Percentiles rank a stretch among this genome's conserved stretches.
Conservation (phyloP, 1,140 invertebrate species). For the Aethina tumida region DNA sequence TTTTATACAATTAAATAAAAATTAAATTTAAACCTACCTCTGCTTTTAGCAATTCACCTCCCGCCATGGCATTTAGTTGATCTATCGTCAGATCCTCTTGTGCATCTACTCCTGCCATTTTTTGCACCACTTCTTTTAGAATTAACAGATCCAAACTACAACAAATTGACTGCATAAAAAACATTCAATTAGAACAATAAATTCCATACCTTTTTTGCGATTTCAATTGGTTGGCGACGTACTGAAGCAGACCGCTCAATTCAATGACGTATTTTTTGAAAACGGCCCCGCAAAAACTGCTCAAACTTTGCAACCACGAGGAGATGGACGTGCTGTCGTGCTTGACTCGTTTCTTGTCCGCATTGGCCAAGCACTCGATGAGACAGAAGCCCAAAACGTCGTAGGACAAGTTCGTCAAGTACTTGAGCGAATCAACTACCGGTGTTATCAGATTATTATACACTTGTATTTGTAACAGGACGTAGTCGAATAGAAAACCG, state of each 20-base stretch:
- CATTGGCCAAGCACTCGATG: slow-evolving; percentile 77
- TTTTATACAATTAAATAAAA: slow-evolving; percentile 3
- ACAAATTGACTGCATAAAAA: slow-evolving; percentile 21
- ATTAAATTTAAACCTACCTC: slow-evolving; percentile 54
- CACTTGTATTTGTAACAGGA: slow-evolving; percentile 89
- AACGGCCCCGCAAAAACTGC: slow-evolving; percentile 88
- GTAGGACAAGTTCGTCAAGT: slow-evolving; percentile 89
- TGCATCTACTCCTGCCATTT: slow-evolving; percentile 98
- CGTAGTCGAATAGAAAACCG: slow-evolving; percentile 92
- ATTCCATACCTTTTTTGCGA: slow-evolving; percentile 80
- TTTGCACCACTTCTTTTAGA: slow-evolving; percentile 96
- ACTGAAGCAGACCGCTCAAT: slow-evolving; percentile 88
- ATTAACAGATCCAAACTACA: slow-evolving; percentile 86
- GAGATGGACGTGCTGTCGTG: slow-evolving; percentile 91
- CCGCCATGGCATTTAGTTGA: slow-evolving; percentile 91
- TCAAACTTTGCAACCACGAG: slow-evolving; percentile 87
- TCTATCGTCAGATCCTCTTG: slow-evolving; percentile 93
- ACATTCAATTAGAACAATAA: not conserved
- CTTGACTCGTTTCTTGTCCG: slow-evolving; percentile 68
- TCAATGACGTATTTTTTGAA: slow-evolving; percentile 98
- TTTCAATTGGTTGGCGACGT: slow-evolving; percentile 95
- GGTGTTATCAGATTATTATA: slow-evolving; percentile 96
- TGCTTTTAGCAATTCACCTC: slow-evolving; percentile 87
- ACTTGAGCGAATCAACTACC: slow-evolving; percentile 97
- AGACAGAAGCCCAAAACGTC: slow-evolving; percentile 95